phyloP scores from a whole-genome alignment of 64 coral and sea anemone genomes.

The Stichodactyla mertensii region DNA sequence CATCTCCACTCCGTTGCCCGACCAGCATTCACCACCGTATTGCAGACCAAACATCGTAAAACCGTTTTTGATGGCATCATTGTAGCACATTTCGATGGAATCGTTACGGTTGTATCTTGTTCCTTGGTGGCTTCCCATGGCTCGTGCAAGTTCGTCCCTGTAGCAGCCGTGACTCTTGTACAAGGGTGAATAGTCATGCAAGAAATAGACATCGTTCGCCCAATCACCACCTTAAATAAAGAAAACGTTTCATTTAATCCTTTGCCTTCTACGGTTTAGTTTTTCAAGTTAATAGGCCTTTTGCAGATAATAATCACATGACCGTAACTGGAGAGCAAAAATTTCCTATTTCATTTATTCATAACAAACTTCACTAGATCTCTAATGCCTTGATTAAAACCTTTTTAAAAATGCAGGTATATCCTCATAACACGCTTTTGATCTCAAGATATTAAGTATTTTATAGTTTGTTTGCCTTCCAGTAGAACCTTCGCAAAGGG shows the following conservation, averaged over 20 bases:
- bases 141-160: conserved; percentile 1
- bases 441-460: too few species aligned
- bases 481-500: too few species aligned
- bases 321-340: too few species aligned
- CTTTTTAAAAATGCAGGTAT: too few species aligned
- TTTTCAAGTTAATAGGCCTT: too few species aligned
- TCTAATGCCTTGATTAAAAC: too few species aligned
- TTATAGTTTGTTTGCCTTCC: too few species aligned
- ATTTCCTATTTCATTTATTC: too few species aligned
- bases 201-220: conserved; percentile 12
- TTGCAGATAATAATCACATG: too few species aligned
- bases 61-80: conserved; percentile 27
- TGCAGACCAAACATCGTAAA: conserved; percentile 48
- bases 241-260: neutral
- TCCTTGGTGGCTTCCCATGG: conserved; percentile 23
- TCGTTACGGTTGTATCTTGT: conserved; percentile 24
- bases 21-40: conserved; percentile 38
- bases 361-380: too few species aligned
- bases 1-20: conserved; percentile 1
- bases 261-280: too few species aligned
- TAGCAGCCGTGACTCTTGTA: conserved; percentile 21
- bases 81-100: conserved; percentile 31
- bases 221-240: neutral
- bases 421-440: too few species aligned
- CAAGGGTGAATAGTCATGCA: neutral